Evolutionary conservation across 2,888 invertebrate species (phyloP).

Genomic region (Drosophila quinaria): DNA sequence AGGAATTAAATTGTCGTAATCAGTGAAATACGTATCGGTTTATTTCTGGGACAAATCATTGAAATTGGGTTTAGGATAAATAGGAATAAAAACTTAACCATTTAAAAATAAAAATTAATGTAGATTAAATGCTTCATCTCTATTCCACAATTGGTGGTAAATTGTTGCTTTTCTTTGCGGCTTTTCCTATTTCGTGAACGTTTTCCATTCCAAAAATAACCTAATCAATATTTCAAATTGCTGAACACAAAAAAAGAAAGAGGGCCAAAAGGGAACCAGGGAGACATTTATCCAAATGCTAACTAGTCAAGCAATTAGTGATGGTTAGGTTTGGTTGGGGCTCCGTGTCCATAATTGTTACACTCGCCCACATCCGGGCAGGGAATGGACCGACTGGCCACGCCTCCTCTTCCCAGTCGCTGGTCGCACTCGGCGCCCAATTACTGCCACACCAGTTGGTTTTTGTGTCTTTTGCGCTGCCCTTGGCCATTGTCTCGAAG

Average conservation of each 20-base stretch:
- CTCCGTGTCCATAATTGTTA: conserved; percentile 53
- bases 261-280: conserved; percentile 2
- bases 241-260: background rate
- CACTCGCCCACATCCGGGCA: conserved; percentile 42
- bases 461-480: conserved; percentile 37
- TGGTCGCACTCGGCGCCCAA: conserved; percentile 43
- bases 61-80: no score
- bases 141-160: conserved; percentile 10
- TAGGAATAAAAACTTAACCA: background rate
- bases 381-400: conserved; percentile 2
- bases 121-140: background rate
- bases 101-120: conserved; percentile 1
- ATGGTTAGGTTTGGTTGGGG: conserved; percentile 33
- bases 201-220: conserved; percentile 43
- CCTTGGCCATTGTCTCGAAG: conserved; percentile 32
- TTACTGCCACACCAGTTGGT: conserved; percentile 68
- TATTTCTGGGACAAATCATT: no score
- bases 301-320: conserved; percentile 65
- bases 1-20: no score
- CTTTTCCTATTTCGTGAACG: conserved; percentile 5
- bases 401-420: background rate
- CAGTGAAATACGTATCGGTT: no score
- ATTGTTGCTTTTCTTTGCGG: conserved; percentile 13
- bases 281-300: conserved; percentile 46
- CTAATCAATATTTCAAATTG: conserved; percentile 69